These are phyloP conservation scores for Stichodactyla helianthus DNA, from an alignment of 64 coral and sea anemone species.

Conservation along the genomic window DNA sequence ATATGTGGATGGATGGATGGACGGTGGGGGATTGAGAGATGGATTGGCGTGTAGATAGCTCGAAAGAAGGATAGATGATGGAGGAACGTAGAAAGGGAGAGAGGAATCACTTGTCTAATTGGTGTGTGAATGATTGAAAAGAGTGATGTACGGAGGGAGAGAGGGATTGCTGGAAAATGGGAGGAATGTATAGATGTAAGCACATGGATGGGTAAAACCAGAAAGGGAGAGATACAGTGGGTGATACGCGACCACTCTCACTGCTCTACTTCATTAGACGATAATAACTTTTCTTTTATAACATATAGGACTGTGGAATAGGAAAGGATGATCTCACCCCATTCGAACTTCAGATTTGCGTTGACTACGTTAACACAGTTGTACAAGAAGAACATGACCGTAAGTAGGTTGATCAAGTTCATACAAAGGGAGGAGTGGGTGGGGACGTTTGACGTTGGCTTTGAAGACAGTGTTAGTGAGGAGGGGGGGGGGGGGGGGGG, in stretches of 20 bases:
- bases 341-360: conserved; percentile 88
- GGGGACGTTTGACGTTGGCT: neutral
- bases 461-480: no score
- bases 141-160: neutral
- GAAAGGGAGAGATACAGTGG: neutral
- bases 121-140: no score
- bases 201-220: neutral
- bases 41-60: no score
- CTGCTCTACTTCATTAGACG: no score
- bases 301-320: conserved; percentile 79
- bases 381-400: conserved; percentile 90
- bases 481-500: no score
- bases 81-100: no score
- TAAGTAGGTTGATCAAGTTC: conserved; percentile 41
- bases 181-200: neutral
- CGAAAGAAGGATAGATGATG: no score
- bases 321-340: conserved; percentile 86
- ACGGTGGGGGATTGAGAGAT: no score
- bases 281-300: no score
- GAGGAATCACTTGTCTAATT: no score
- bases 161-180: neutral
- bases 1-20: no score
- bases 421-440: neutral
- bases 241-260: no score
- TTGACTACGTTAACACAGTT: conserved; percentile 89